Evolutionary conservation across 2,888 invertebrate species (phyloP), one percentile per base, ranked within the genome.

Genomic region (Agriopis aurantiaria): DNA sequence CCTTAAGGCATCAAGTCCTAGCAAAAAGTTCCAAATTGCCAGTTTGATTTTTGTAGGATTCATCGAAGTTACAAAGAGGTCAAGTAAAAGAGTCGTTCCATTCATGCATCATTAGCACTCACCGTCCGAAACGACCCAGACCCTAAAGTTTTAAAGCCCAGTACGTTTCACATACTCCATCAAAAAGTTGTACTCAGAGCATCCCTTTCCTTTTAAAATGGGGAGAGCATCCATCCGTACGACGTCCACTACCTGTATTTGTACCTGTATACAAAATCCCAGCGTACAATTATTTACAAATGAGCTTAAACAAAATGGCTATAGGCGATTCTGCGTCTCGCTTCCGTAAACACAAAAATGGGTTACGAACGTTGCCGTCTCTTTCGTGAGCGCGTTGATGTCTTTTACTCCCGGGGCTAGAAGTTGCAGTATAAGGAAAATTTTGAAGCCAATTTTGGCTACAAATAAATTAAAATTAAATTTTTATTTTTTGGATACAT

Each of bases 191-290:
- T 82, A 82, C 80, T 76, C 58, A 82, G 84, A 83, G 77, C 92
- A 90, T 92, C 92, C 93, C 91, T 86, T 85, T 78, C 77, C 78
- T 76, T 83, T 83, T 75, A 79, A 85, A 88, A 86, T 86, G 78
- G 93, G 93, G 93, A 87, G 91, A 84, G 81, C 92, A 89, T 79
- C 92, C 91, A 91, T 91, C 91, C 93, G 88, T 92, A 85, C 87
- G 80, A 85, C 84, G 86, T 80, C 80, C 86, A 83, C 90, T 91
- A 91, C 92, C 91, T 91, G 91, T 77, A 83, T 84, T 77, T 81
- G 79, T 82, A 87, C 88, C 86, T 87, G 86, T 85, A 86, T 86
- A 90, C 88, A 79, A 92, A 93, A 93, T 92, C 93, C 91, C 88
- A 81, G 88, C 85, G 80, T 82, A 82, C 85, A 89, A 92, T 92